Base-by-base conservation (phyloP, 1,140 invertebrate genomes). In the Lineus longissimus region DNA sequence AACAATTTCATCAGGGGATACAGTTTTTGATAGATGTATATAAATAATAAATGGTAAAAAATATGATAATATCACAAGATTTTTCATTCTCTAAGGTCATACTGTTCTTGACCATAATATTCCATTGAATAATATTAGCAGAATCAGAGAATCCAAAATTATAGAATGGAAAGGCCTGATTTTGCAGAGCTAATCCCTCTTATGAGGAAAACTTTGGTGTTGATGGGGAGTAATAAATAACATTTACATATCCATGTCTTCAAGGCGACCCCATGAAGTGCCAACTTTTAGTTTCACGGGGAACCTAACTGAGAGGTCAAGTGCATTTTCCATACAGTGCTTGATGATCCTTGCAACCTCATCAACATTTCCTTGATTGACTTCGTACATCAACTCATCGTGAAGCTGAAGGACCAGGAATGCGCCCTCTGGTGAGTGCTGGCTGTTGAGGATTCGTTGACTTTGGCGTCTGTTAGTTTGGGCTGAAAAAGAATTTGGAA, bases 311-410 rank as follows among this genome's bases (percentile, higher is more conserved):
- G 83, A 85, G 13, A 95, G 80, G 63, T 83, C 82, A 0, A 88
- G 85, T n/a, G 87, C 87, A 61, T 86, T 84, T 77, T 95, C 92
- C 94, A 97, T 96, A 17, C 85, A 85, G 25, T 86, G 76, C 73
- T 89, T 89, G 19, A 97, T 80, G 41, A 91, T 85, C 62, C 75
- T 76, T 0, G 86, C 86, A 19, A 91, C 87, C 66, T 83, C 72
- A 9, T 83, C 73, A 22, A 91, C 76, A 77, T 89, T 84, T 15
- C 82, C 74, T 25, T 71, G 29, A 22, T 71, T 64, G 0, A 96
- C 92, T 85, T 99, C 95, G 74, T 92, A 97, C 27, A 99, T 88
- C 0, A 99, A 84, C 85, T 99, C 96, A 83, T 99, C 96, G 76
- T 98, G 95, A 66, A 98, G 83, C 76, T 98, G 93, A 40, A 98